Base-by-base conservation (phyloP, 2,797 vertebrate genomes). In the Meriones psammophilus region DNA sequence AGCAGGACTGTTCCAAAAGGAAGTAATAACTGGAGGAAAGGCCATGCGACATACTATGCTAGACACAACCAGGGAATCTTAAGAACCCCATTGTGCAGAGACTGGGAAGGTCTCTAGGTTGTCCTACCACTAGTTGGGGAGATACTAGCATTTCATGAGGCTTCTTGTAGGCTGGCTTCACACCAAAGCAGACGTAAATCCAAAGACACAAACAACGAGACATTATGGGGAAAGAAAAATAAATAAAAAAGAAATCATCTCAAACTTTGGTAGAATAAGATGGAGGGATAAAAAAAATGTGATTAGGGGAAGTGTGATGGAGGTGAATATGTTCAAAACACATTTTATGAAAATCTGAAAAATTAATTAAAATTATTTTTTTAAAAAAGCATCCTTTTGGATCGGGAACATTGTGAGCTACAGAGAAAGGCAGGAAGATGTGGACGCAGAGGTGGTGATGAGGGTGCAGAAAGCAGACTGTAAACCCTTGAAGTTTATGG, bases 1-100 rank as follows among this genome's bases (percentile, higher is more conserved):
- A 74, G 28, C 92, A 86, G 36, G 14, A 85, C 30, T 76, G 42
- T 91, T 91, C 39, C 30, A 91, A 36, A 85, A 93, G 79, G 33
- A 69, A 89, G 17, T 3, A 80, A 56, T 10, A 86, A 26, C 12
- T 69, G 6, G n/a, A 80, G 50, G 68, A 36, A 88, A 62, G 18
- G 24, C 26, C 33, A 14, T 30, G 78, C 20, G 4, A 7, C 0
- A 14, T 36, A 71, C 1, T 1, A 30, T 58, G 20, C 3, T 30
- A 88, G 5, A 81, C 58, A 2, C 60, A 56, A 88, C 24, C 26
- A 66, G 2, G 9, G 13, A 73, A 71, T 9, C 50, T 17, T 15
- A 69, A 93, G 36, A 84, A 18, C 28, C 17, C 8, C 28, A 28
- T 1, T 42, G 20, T 46, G 28, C 5, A 15, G 24, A 17, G 13